Base-by-base conservation (phyloP, 1,140 invertebrate genomes). In the Maniola jurtina region DNA sequence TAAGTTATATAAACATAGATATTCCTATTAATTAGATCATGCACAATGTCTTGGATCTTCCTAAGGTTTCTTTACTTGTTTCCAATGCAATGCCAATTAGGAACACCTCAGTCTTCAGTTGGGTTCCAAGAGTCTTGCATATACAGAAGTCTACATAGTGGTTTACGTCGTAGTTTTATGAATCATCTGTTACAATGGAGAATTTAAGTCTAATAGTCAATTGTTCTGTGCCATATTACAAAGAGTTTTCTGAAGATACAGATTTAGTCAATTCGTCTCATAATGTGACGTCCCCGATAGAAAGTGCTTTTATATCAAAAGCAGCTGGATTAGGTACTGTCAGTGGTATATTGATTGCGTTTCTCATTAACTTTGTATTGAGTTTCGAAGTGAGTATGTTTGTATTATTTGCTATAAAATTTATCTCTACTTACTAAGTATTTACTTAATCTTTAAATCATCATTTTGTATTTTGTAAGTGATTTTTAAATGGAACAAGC, bases 11-110 rank as follows among this genome's bases (percentile, higher is more conserved):
- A 62, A 65, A 15, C 16, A 55, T 14, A 60, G 16, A 56, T 60
- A n/a, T n/a, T n/a, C n/a, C n/a, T 58, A 47, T 47, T 71, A 74
- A 74, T 74, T 64, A 64, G 66, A 74, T 73, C 42, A 70, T 50
- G 50, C 38, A 60, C 38, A 54, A 60, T 64, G 67, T 71, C 72
- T 73, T 58, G 45, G 35, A 65, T 40, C 59, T 40, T 71, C 9
- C n/a, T 70, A 75, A 60, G 73, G 73, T 47, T 75, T 75, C 73
- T 47, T 66, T 71, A 54, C 10, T 64, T 63, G 54, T 61, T 70
- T 56, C 36, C 60, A 66, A 16, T 42, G 42, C 14, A 48, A 13
- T 45, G 58, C 34, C 25, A 4, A 63, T 54, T 47, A n/a, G 14
- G 57, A 35, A 58, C 15, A 25, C 15, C 61, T 66, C 16, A 72